Base-by-base conservation (phyloP, 2,888 invertebrate species). In the Conops quadrifasciatus region DNA sequence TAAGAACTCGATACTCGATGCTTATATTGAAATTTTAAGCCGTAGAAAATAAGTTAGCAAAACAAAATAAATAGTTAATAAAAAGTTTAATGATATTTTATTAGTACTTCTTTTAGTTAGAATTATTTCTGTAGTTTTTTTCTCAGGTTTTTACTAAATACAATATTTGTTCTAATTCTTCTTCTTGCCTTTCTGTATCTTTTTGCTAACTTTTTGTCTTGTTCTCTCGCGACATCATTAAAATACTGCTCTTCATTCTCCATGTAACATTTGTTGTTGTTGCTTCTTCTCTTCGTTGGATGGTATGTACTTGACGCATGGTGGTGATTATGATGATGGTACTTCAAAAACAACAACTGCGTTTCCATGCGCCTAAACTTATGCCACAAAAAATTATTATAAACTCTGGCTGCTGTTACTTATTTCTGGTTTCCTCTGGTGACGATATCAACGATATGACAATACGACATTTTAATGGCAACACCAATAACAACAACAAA, bases 351-450 rank as follows among this genome's bases (percentile, higher is more conserved):
- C 13, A n/a, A n/a, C n/a, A n/a, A n/a, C 11, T 26, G 11, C 47
- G 60, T 49, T 47, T 30, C 21, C 19, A 62, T 60, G 60, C 68
- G 68, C 68, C 49, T 60, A 21, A 68, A 68, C 19, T 2, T 68
- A 62, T 68, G 68, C 68, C 49, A 51, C 21, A 24, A 36, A 49
- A 67, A 59, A 58, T 45, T 28, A 43, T 58, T 43, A 43, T 58
- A 21, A 49, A 15, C 24, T 47, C 67, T 19, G 11, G 28, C 28
- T 49, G 49, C 65, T 19, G 49, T 28, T 19, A n/a, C 51, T 53
- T 36, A n/a, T n/a, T n/a, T n/a, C n/a, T n/a, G n/a, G n/a, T n/a
- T n/a, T n/a, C n/a, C n/a, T n/a, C n/a, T n/a, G n/a, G 7, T 21
- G 30, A 13, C 43, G 43, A 62, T 43, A 36, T 21, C 62, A 56